These are phyloP conservation scores for Hippopotamyrus pictus DNA, from an alignment of 2,797 vertebrate species.

Conservation along the genomic window DNA sequence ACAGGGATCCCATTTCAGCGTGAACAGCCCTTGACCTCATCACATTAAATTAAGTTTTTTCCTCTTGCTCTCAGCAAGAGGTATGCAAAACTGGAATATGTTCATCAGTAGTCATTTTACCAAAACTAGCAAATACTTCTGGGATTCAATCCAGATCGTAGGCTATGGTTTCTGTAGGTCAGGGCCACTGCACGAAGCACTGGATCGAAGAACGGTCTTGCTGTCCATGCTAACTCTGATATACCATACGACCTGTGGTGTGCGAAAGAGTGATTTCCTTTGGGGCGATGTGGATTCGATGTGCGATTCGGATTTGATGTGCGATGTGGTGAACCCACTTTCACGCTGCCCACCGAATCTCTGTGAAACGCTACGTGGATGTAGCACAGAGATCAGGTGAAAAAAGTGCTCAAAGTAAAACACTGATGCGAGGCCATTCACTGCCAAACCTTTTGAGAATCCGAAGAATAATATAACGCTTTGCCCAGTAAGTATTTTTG, in stretches of 20 bases:
- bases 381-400: neutral
- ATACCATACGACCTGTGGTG: neutral
- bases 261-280: neutral
- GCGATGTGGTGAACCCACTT: neutral
- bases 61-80: neutral
- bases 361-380: slow-evolving; percentile 35
- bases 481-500: neutral
- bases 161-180: neutral
- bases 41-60: neutral
- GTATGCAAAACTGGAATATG: neutral
- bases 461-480: neutral
- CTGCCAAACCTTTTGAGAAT: neutral
- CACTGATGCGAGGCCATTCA: neutral
- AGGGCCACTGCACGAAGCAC: neutral
- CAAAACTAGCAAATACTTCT: neutral
- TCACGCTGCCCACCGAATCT: neutral
- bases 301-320: neutral
- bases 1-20: neutral
- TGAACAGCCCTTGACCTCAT: neutral
- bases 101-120: neutral
- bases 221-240: neutral
- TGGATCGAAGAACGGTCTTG: neutral
- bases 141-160: neutral
- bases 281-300: neutral
- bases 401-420: neutral